phyloP scores from a whole-genome alignment of 2,888 invertebrate genomes.

The Campoletis raptor region DNA sequence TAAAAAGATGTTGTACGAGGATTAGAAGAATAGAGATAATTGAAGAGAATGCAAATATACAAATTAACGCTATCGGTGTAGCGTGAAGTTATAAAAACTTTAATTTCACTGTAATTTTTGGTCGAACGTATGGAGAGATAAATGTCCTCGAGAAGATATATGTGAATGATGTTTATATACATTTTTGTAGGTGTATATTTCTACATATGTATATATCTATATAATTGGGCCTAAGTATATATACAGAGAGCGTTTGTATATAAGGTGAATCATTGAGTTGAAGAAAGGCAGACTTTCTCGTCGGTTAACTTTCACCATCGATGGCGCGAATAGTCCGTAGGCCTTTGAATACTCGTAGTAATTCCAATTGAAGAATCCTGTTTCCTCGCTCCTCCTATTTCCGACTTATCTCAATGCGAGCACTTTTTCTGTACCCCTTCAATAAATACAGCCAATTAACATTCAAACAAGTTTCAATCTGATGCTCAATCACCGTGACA shows the following conservation, averaged over 20 bases:
- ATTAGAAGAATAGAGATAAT: not conserved
- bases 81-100: not conserved
- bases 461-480: not conserved
- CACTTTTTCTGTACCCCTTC: not conserved
- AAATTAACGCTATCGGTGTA: not conserved
- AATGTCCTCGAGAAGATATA: conserved; percentile 24
- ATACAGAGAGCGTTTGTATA: conserved; percentile 72
- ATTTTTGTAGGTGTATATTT: not conserved
- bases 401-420: conserved; percentile 4
- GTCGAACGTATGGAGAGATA: conserved; percentile 6
- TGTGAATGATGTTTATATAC: conserved; percentile 5
- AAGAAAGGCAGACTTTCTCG: conserved; percentile 85
- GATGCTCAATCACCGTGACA: not conserved
- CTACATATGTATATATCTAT: not conserved
- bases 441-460: not conserved
- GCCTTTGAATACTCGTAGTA: conserved; percentile 54
- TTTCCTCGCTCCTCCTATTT: conserved; percentile 67
- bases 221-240: conserved; percentile 57
- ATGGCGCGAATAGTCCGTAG: conserved; percentile 75
- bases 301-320: conserved; percentile 84
- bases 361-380: conserved; percentile 77
- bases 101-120: conserved; percentile 19
- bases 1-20: not conserved
- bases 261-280: conserved; percentile 80
- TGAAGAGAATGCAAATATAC: not conserved